Evolutionary conservation across 1,140 invertebrate genomes (phyloP).

Genomic region (Nautilus pompilius): DNA sequence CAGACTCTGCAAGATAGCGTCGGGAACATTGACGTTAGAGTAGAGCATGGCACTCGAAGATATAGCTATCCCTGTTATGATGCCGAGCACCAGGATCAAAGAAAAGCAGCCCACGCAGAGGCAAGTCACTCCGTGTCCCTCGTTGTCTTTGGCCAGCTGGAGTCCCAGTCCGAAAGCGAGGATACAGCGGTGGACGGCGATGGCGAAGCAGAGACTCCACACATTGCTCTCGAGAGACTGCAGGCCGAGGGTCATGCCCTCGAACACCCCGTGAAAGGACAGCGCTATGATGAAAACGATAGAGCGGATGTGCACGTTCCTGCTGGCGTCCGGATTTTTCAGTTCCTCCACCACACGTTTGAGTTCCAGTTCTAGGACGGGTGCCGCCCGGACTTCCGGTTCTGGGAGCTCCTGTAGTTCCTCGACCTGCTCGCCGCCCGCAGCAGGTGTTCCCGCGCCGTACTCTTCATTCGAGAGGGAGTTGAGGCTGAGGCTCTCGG

Average conservation of each 20-base stretch:
- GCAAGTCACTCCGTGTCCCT: constrained; percentile 58
- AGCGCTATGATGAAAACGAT: constrained; percentile 74
- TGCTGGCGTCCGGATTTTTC: constrained; percentile 26
- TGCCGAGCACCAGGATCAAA: constrained; percentile 65
- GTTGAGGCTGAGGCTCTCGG: constrained; percentile 6
- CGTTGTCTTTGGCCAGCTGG: constrained; percentile 52
- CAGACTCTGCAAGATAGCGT: constrained; percentile 64
- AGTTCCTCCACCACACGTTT: constrained; percentile 42
- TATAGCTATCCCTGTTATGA: constrained; percentile 63
- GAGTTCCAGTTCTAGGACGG: constrained; percentile 36
- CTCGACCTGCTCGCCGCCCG: not conserved
- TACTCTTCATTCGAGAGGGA: not conserved
- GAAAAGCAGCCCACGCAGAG: constrained; percentile 61
- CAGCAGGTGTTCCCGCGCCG: not conserved
- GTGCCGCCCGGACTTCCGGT: constrained; percentile 28
- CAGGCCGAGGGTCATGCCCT: constrained; percentile 80
- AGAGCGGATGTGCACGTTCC: constrained; percentile 33
- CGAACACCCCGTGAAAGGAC: constrained; percentile 87
- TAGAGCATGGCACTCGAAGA: constrained; percentile 49
- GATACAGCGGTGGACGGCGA: constrained; percentile 37
- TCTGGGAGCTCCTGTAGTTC: constrained; percentile 5
- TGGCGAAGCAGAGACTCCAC: constrained; percentile 44
- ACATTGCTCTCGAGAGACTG: constrained; percentile 57
- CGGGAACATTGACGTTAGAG: constrained; percentile 51
- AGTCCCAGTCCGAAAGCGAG: constrained; percentile 42